These are phyloP conservation scores for Micromesistius poutassou DNA, from an alignment of 2,797 vertebrate species.

Conservation along the genomic window DNA sequence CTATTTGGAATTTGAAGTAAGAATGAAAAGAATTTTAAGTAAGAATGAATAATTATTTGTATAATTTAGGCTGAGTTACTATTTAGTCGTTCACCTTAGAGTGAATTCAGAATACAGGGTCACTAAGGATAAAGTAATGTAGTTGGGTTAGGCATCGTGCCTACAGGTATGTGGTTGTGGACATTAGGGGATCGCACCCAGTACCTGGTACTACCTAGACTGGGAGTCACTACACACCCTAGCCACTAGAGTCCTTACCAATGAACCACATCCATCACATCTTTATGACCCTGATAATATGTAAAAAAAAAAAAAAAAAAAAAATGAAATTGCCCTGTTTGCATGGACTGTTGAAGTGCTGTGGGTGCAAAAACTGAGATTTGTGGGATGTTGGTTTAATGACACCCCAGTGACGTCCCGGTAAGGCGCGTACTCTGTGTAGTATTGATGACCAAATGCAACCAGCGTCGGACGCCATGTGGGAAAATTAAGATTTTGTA, in stretches of 20 bases:
- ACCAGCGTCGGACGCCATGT: neutral
- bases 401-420: neutral
- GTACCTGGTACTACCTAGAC: too few relatives aligned
- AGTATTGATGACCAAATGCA: neutral
- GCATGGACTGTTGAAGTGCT: neutral
- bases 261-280: neutral
- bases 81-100: too few relatives aligned
- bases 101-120: too few relatives aligned
- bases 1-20: neutral
- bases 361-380: neutral
- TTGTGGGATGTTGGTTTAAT: neutral
- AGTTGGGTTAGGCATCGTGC: neutral
- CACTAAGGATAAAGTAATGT: too few relatives aligned
- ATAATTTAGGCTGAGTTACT: neutral
- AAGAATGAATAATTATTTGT: neutral
- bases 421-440: neutral
- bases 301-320: neutral
- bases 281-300: neutral
- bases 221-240: neutral
- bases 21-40: neutral
- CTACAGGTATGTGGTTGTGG: neutral
- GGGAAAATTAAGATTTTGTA: too few relatives aligned
- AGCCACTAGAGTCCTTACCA: neutral
- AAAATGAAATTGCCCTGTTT: neutral
- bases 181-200: neutral